These are phyloP conservation scores for Telenomus remus DNA, from an alignment of 1,140 invertebrate genomes.

Conservation along the genomic window DNA sequence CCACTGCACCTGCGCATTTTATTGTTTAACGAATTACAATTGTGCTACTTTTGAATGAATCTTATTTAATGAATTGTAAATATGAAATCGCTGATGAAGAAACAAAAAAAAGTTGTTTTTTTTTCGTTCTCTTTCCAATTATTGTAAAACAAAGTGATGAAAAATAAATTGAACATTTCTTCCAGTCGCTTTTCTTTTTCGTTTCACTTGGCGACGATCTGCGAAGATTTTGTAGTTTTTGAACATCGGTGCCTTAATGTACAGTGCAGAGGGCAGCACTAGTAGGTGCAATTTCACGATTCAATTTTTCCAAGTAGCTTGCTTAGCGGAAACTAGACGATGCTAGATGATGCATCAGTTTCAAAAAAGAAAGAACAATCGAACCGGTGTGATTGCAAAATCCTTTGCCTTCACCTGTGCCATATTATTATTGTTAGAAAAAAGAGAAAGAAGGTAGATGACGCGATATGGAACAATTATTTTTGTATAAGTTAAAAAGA, in stretches of 20 bases:
- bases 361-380: slow-evolving; percentile 21
- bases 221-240: slow-evolving; percentile 10
- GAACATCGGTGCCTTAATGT: slow-evolving; percentile 52
- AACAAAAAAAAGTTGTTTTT: too few species aligned
- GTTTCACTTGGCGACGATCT: slow-evolving; percentile 7
- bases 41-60: too few species aligned
- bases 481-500: slow-evolving; percentile 41
- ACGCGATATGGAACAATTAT: slow-evolving; percentile 15
- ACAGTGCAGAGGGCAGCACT: slow-evolving; percentile 48
- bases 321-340: slow-evolving; percentile 38
- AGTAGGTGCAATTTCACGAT: slow-evolving; percentile 20
- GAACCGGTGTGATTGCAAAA: slow-evolving; percentile 30
- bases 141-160: too few species aligned
- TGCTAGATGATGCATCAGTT: slow-evolving; percentile 17
- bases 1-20: too few species aligned
- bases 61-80: too few species aligned
- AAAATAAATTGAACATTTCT: not conserved
- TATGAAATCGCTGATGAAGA: too few species aligned
- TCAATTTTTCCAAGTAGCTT: slow-evolving; percentile 24
- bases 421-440: slow-evolving; percentile 19
- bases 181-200: not conserved
- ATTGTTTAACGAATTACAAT: too few species aligned
- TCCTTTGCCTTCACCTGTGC: slow-evolving; percentile 45
- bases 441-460: slow-evolving; percentile 9
- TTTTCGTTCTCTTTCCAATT: too few species aligned